These are phyloP conservation scores for Rachycentron canadum DNA, from an alignment of 2,797 vertebrate species.

Conservation along the genomic window DNA sequence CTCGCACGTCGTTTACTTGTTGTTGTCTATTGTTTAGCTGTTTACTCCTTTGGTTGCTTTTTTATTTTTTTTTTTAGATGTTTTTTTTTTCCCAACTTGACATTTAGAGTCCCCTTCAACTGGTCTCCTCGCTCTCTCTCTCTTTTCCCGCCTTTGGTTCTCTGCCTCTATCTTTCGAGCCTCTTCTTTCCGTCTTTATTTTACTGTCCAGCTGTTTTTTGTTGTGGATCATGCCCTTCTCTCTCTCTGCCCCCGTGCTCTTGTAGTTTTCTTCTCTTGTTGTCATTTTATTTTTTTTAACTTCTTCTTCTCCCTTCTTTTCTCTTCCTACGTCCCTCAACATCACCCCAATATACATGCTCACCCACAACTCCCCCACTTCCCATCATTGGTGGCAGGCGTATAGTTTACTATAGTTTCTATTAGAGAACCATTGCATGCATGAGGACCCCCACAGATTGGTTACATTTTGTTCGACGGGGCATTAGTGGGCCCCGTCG, in stretches of 20 bases:
- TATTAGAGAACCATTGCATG: slow-evolving; percentile 90
- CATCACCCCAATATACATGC: slow-evolving; percentile 36
- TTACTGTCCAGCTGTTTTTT: slow-evolving; percentile 24
- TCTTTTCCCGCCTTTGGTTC: slow-evolving; percentile 28
- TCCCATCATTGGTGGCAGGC: slow-evolving; percentile 78
- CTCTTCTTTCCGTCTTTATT: neutral
- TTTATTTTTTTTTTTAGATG: slow-evolving; percentile 37
- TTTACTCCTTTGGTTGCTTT: slow-evolving; percentile 66
- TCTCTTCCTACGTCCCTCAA: slow-evolving; percentile 21
- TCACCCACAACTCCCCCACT: slow-evolving; percentile 28
- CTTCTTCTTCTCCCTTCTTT: slow-evolving; percentile 33
- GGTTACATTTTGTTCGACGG: slow-evolving; percentile 90
- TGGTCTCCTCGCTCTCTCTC: neutral
- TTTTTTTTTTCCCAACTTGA: slow-evolving; percentile 64
- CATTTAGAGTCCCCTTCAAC: slow-evolving; percentile 71
- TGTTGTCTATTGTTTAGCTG: slow-evolving; percentile 79
- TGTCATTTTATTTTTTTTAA: slow-evolving; percentile 78
- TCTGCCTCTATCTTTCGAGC: neutral
- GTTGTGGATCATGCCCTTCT: slow-evolving; percentile 4
- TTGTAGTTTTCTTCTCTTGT: slow-evolving; percentile 55
- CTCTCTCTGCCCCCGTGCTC: neutral
- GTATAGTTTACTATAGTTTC: slow-evolving; percentile 88
- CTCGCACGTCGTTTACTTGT: slow-evolving; percentile 76
- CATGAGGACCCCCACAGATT: slow-evolving; percentile 89
- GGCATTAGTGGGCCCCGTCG: slow-evolving; percentile 87